These are phyloP conservation scores for Eupithecia tripunctaria DNA, from an alignment of 2,888 invertebrate species.

Conservation along the genomic window DNA sequence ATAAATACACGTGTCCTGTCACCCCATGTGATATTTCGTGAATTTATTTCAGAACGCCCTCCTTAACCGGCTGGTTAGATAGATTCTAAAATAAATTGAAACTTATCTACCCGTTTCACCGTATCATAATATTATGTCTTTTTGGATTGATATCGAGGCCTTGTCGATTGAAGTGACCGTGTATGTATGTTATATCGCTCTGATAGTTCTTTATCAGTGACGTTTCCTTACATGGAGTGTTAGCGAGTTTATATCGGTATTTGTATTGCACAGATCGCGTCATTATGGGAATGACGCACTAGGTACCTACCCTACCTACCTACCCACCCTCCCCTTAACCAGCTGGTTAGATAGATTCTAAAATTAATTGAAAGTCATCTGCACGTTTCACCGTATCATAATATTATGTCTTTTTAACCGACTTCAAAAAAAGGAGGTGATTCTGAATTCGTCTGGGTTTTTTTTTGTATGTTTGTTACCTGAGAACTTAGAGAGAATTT, in stretches of 20 bases:
- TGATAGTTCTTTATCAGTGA: slow-evolving; percentile 1
- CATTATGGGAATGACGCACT: not conserved
- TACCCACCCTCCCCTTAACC: too few relatives aligned
- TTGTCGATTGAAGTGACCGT: not conserved
- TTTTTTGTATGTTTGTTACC: too few relatives aligned
- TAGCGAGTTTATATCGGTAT: slow-evolving; percentile 1
- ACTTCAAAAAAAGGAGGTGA: too few relatives aligned
- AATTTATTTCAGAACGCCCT: too few relatives aligned
- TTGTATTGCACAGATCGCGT: not conserved
- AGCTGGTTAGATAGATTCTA: too few relatives aligned
- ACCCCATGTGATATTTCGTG: too few relatives aligned
- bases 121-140: not conserved
- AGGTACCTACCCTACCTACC: not conserved
- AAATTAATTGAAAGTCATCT: not conserved
- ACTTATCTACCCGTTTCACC: not conserved
- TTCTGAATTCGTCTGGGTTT: too few relatives aligned
- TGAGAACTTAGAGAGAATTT: too few relatives aligned
- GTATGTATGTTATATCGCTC: not conserved
- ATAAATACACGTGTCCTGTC: too few relatives aligned
- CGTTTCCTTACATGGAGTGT: slow-evolving; percentile 4
- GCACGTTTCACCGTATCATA: not conserved
- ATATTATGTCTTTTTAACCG: not conserved
- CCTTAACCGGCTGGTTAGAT: too few relatives aligned
- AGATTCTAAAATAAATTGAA: too few relatives aligned
- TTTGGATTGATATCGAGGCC: not conserved